Evolutionary conservation across 2,113 vertebrate genomes (phyloP), one percentile per base, ranked within the genome.

Genomic region (Ceyx cyanopectus): DNA sequence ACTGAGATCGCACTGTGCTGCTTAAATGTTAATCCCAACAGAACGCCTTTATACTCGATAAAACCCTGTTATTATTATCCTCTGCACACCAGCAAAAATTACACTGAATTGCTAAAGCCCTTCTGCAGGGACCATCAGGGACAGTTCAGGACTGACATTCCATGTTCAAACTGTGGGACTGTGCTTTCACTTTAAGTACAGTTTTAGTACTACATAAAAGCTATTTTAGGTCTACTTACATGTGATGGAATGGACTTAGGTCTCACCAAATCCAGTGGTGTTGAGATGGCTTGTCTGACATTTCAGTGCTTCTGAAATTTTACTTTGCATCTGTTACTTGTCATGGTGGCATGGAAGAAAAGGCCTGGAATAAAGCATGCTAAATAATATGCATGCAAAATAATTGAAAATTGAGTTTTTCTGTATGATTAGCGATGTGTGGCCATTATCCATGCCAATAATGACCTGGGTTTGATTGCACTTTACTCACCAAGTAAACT

Each of bases 1-100:
- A 54, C 80, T 78, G 70, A 70, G 72, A 93, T 93, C 13, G 53
- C 16, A 0, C 57, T 68, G 68, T 91, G 79, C 87, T 80, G 83
- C 89, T 95, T 93, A 89, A 94, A 69, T 67, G 75, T 80, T 96
- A 93, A 91, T 92, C 85, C 81, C 37, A 63, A 32, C 72, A 85
- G 91, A 95, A 94, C 56, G 18, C 48, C 68, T 82, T 90, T 93
- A 67, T 83, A 68, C 57, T 77, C 3, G 12, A 19, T 90, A 90
- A 96, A 94, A 53, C 85, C 79, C 56, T 92, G 29, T 87, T 95
- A 74, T 80, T 93, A 77, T 89, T 92, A 89, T 95, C 89, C 75
- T 87, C 72, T 45, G 40, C 75, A 51, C 40, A 77, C 26, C 81
- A 70, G 60, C 77, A 90, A 87, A 90, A 91, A 66, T 60, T 66